Base-by-base conservation (phyloP, 2,797 vertebrate genomes). In the Clarias pachynema region DNA sequence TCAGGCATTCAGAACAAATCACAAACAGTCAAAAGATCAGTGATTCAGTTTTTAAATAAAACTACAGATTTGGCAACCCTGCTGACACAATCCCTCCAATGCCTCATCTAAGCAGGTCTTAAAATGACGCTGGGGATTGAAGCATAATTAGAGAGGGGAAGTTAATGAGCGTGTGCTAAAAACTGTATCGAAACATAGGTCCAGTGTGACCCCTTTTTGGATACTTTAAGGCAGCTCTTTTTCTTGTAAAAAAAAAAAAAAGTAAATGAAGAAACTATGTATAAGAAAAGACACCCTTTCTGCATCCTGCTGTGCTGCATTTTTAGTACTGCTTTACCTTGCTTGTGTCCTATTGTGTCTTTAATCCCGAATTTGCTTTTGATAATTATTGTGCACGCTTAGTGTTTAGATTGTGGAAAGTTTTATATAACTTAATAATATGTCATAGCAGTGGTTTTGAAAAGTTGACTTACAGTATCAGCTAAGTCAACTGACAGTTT, bases 171-270 rank as follows among this genome's bases (percentile, higher is more conserved):
- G 5, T 2, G 34, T 79, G 31, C 31, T 62, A n/a, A 40, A 3
- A 62, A 14, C 75, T n/a, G 34, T 79, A 79, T n/a, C 22, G 20
- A 40, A 79, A 62, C 73, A 31, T 22, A 79, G 75, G 57, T 53
- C 40, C 68, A 1, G 66, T 80, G 66, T 63, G 66, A 80, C 57
- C 40, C 40, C 26, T 79, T 60, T 60, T 40, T 5, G 59, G 57
- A 85, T 85, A 68, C 84, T 63, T 56, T 53, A 85, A 80, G 78
- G 77, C 62, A 9, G 65, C 75, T 84, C 31, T 79, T 73, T 66
- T 84, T 80, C 65, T 18, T 68, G 44, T 26, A 29, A 53, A 26
- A 59, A 26, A 44, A 79, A 65, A 62, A 14, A 4, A 31, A 44
- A 44, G 31, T 12, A 49, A 65, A 49, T 8, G 9, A 53, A 31